Evolutionary conservation across 1,140 invertebrate genomes (phyloP).

Genomic region (Asobara japonica): DNA sequence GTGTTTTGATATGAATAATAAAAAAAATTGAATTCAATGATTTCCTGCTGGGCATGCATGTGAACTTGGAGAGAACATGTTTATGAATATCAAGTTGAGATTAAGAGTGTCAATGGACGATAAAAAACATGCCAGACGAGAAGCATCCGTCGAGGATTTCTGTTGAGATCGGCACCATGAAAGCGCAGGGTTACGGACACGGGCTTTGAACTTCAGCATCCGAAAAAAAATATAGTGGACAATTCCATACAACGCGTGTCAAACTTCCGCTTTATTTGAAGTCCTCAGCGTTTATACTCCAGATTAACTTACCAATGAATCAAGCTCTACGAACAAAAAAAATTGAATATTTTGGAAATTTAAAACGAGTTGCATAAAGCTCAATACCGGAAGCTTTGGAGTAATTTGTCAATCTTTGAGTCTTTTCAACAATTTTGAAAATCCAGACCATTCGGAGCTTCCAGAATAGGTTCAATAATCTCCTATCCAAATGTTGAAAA

Average conservation of each 20-base stretch:
- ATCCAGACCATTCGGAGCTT: too few relatives aligned
- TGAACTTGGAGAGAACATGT: slow-evolving; percentile 24
- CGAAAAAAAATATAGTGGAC: neutral
- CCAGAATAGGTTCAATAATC: too few relatives aligned
- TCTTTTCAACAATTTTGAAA: too few relatives aligned
- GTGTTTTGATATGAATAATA: neutral
- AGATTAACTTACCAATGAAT: neutral
- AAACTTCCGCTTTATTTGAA: neutral
- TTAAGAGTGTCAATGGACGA: slow-evolving; percentile 35
- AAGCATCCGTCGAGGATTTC: slow-evolving; percentile 23
- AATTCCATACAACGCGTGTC: slow-evolving; percentile 1
- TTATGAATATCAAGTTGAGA: slow-evolving; percentile 29
- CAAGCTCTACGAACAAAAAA: too few relatives aligned
- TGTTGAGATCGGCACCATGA: slow-evolving; percentile 27
- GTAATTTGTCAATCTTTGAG: too few relatives aligned
- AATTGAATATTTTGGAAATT: too few relatives aligned
- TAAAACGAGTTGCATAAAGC: slow-evolving; percentile 1
- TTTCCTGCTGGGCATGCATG: neutral
- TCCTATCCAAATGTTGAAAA: too few relatives aligned
- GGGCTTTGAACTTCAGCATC: slow-evolving; percentile 6
- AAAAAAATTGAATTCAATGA: neutral
- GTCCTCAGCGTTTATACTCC: neutral
- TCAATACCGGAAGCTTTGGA: neutral
- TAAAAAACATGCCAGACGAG: slow-evolving; percentile 29
- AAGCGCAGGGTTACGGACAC: slow-evolving; percentile 30